phyloP scores from a whole-genome alignment of 2,888 invertebrate genomes.

The Ommatoiulus sabulosus region DNA sequence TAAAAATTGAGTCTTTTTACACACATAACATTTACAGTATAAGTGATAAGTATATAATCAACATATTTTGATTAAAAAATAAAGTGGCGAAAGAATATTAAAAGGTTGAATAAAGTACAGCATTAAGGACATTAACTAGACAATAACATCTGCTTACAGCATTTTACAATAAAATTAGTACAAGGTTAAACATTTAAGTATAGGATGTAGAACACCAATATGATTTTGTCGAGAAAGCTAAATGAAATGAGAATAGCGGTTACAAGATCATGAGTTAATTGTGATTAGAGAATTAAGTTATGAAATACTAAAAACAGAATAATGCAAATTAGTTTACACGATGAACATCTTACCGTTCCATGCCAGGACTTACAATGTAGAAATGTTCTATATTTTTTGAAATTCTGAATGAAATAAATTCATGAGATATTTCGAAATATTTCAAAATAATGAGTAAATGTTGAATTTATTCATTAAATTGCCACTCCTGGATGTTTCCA shows the following conservation, averaged over 20 bases:
- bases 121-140: conserved; percentile 8
- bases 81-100: not conserved
- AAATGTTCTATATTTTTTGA: too few species aligned
- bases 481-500: too few species aligned
- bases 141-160: not conserved
- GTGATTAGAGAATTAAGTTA: not conserved
- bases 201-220: not conserved
- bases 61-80: not conserved
- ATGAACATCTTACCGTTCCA: not conserved
- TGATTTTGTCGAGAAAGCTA: not conserved
- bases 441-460: too few species aligned
- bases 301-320: not conserved
- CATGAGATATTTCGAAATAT: too few species aligned
- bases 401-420: too few species aligned
- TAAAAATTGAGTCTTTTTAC: not conserved
- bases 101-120: not conserved
- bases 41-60: not conserved
- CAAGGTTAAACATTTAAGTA: not conserved
- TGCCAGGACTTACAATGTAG: too few species aligned
- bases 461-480: too few species aligned
- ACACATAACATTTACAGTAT: not conserved
- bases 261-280: conserved; percentile 8
- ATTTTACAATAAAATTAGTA: not conserved
- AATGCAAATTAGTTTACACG: not conserved
- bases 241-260: not conserved